Percentiles rank a stretch among this genome's conserved stretches.
phyloP scores from a whole-genome alignment of 1,140 invertebrate species.

The Danaus plexippus region DNA sequence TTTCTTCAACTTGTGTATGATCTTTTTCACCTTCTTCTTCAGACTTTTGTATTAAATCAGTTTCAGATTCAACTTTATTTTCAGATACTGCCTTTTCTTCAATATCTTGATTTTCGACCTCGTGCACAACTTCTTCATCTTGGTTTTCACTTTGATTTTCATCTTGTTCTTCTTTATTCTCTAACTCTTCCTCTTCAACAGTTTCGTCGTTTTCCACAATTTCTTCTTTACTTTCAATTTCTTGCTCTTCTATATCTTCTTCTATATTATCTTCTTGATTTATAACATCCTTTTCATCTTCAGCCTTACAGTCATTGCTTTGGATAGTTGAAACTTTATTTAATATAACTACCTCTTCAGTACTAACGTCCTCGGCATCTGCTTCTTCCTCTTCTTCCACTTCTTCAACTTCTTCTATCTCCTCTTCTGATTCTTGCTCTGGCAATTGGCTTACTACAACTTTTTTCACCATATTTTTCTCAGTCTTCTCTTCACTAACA shows the following conservation, averaged over 20 bases:
- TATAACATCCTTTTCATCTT: conserved; percentile 30
- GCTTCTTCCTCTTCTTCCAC: conserved; percentile 26
- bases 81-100: conserved; percentile 18
- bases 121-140: conserved; percentile 27
- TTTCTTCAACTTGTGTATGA: conserved; percentile 32
- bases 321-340: conserved; percentile 11
- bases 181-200: conserved; percentile 14
- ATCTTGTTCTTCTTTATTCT: conserved; percentile 26
- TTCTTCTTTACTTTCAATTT: conserved; percentile 12
- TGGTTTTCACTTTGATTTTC: conserved; percentile 30
- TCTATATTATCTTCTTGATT: conserved; percentile 22
- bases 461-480: conserved; percentile 32
- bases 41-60: conserved; percentile 14
- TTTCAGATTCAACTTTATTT: conserved; percentile 16
- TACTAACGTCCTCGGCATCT: conserved; percentile 20
- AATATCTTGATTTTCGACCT: conserved; percentile 19
- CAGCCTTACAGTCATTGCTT: conserved; percentile 24
- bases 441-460: conserved; percentile 31
- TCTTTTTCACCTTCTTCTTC: conserved; percentile 28
- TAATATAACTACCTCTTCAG: conserved; percentile 13
- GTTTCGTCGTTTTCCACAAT: conserved; percentile 17
- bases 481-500: conserved; percentile 28
- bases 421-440: conserved; percentile 29
- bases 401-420: conserved; percentile 35
- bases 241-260: conserved; percentile 27